A percentile compares a stretch with the other conserved stretches of the same genome.
These are phyloP conservation scores for Phocides pigmalion DNA, from an alignment of 1,140 invertebrate genomes.

Conservation along the genomic window DNA sequence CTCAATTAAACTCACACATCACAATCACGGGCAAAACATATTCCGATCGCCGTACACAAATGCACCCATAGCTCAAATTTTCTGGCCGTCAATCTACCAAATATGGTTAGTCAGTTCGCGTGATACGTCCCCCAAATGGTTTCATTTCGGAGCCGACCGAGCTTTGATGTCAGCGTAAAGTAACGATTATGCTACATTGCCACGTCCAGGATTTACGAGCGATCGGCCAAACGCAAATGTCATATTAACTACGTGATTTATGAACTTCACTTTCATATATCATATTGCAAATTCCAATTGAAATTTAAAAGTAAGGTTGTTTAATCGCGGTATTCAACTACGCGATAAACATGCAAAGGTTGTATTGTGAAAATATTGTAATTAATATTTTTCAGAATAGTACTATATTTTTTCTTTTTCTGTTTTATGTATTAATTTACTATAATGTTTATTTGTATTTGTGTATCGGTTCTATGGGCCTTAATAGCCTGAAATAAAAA, in stretches of 20 bases:
- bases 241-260: slow-evolving; percentile 35
- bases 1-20: background rate
- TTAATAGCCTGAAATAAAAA: no score
- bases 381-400: no score
- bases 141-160: slow-evolving; percentile 27
- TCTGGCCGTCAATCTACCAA: slow-evolving; percentile 23
- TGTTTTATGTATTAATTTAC: no score
- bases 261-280: slow-evolving; percentile 19
- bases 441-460: no score
- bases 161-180: slow-evolving; percentile 32
- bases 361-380: no score
- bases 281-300: slow-evolving; percentile 18
- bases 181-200: slow-evolving; percentile 33
- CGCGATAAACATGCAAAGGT: no score
- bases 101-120: slow-evolving; percentile 32
- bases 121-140: slow-evolving; percentile 27
- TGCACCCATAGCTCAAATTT: slow-evolving; percentile 12
- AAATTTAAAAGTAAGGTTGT: slow-evolving; percentile 4
- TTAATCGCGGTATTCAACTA: no score
- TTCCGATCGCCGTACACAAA: background rate
- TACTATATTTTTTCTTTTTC: no score
- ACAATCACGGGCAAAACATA: background rate
- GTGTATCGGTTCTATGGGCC: no score
- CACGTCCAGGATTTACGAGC: slow-evolving; percentile 33
- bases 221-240: slow-evolving; percentile 33